Percentiles rank a stretch among this genome's conserved stretches.
These are phyloP conservation scores for Sandelia bainsii DNA, from an alignment of 2,797 vertebrate species.

Conservation along the genomic window DNA sequence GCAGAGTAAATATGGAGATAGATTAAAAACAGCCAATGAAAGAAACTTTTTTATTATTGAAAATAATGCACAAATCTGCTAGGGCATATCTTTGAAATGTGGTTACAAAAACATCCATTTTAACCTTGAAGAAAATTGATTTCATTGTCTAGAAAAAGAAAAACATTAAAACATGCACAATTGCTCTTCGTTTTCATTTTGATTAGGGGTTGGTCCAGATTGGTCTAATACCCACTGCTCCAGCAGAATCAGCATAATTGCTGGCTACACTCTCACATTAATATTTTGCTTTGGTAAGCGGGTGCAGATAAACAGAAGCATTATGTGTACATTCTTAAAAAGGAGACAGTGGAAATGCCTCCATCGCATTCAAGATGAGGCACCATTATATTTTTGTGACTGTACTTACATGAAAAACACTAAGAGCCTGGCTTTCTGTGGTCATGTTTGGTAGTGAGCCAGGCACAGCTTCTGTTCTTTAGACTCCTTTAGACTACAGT, in stretches of 20 bases:
- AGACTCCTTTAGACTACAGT: conserved; percentile 33
- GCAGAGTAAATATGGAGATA: neutral
- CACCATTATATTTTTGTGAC: conserved; percentile 47
- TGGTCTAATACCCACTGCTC: conserved; percentile 41
- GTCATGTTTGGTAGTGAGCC: conserved; percentile 29
- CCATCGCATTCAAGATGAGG: conserved; percentile 32
- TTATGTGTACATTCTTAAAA: neutral
- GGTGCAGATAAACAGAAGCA: conserved; percentile 30
- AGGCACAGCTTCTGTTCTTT: conserved; percentile 40
- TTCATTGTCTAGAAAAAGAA: conserved; percentile 21
- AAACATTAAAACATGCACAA: conserved; percentile 20
- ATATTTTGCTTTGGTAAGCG: conserved; percentile 43
- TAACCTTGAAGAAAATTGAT: conserved; percentile 33
- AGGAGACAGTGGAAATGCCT: conserved; percentile 26
- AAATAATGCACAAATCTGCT: conserved; percentile 5
- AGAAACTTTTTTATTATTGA: neutral
- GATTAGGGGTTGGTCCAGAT: conserved; percentile 42
- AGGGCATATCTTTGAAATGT: neutral
- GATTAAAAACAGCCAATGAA: neutral
- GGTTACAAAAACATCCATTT: conserved; percentile 13
- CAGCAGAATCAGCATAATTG: conserved; percentile 50
- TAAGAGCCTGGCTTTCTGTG: conserved; percentile 23
- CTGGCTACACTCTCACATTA: conserved; percentile 22
- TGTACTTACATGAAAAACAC: conserved; percentile 30
- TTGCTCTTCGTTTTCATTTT: conserved; percentile 35